These are phyloP conservation scores for Epizoanthus fatuus DNA, from an alignment of 92 coral and sea anemone genomes.

Conservation along the genomic window DNA sequence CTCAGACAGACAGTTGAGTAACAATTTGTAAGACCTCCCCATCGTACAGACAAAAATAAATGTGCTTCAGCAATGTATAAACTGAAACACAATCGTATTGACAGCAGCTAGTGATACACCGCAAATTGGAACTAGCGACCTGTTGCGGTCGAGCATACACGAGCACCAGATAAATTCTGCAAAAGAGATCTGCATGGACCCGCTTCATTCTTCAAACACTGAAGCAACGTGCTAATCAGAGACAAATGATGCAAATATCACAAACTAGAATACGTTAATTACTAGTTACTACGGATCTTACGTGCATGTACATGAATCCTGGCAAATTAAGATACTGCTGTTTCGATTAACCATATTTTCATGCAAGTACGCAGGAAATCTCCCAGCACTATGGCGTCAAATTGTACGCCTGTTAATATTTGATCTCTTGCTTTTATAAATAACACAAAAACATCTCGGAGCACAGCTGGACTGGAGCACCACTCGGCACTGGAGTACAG, in stretches of 20 bases:
- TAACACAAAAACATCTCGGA: neutral
- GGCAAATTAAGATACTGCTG: neutral
- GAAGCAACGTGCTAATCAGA: neutral
- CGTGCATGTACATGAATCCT: neutral
- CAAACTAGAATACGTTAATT: neutral
- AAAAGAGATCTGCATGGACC: slow-evolving; percentile 11
- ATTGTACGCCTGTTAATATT: slow-evolving; percentile 12
- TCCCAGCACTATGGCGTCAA: neutral
- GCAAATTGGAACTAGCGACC: neutral
- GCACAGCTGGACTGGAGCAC: neutral
- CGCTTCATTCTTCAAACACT: neutral
- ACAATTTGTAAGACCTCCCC: too few species aligned
- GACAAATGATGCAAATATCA: neutral
- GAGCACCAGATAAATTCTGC: neutral
- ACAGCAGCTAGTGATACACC: too few species aligned
- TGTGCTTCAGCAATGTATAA: too few species aligned
- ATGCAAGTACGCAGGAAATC: too few species aligned
- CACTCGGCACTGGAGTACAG: neutral
- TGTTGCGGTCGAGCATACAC: neutral
- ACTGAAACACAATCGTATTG: too few species aligned
- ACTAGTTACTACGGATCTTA: too few species aligned
- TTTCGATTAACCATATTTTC: neutral
- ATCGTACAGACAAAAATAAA: too few species aligned
- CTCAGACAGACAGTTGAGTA: too few species aligned
- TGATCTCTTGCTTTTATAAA: neutral